A percentile compares a stretch with the other conserved stretches of the same genome.
Conservation (phyloP, 2,113 vertebrate genomes). For the Tricholaema leucomelas region DNA sequence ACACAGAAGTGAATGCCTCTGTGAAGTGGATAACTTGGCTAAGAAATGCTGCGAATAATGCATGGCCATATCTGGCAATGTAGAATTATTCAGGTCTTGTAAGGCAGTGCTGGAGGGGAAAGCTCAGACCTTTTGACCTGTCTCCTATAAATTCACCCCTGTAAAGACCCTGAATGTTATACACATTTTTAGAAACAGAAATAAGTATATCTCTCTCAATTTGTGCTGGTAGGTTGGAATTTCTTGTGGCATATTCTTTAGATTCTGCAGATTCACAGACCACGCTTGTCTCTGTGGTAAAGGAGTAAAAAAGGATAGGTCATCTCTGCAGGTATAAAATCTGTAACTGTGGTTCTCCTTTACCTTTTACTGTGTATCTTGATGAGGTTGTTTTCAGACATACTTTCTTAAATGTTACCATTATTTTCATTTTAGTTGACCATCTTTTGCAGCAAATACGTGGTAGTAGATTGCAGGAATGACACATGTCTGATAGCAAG, state of each 20-base stretch:
- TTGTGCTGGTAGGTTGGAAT: background rate
- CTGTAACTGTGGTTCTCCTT: background rate
- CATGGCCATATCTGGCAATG: fast-evolving
- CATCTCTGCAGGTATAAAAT: background rate
- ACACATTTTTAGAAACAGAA: background rate
- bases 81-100: too few species aligned
- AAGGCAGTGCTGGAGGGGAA: background rate
- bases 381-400: background rate
- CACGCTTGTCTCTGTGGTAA: background rate
- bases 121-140: background rate
- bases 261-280: background rate
- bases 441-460: background rate
- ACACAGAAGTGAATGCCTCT: background rate
- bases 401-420: fast-evolving
- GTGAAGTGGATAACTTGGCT: background rate
- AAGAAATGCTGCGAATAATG: background rate
- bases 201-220: background rate
- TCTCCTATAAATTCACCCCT: background rate
- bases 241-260: background rate
- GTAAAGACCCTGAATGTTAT: background rate
- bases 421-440: background rate
- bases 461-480: background rate
- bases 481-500: background rate
- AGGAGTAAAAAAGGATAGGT: background rate
- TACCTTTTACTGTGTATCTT: background rate